A percentile compares a stretch with the other conserved stretches of the same genome.
Conservation (phyloP, 1,140 invertebrate genomes). For the Camponotus pennsylvanicus region DNA sequence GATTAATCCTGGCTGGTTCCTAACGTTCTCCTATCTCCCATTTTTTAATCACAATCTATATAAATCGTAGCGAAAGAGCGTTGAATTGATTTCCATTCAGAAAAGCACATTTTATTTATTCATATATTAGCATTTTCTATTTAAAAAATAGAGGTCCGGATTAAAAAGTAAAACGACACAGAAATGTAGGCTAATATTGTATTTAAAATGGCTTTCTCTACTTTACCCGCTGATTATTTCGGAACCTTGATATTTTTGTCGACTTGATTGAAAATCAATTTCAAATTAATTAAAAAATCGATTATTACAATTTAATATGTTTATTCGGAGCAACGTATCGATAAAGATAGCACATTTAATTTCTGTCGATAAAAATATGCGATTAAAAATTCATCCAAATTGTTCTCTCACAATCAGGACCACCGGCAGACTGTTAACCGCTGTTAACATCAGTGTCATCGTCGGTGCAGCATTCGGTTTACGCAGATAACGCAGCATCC, state of each 20-base stretch:
- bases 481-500: slow-evolving; percentile 2
- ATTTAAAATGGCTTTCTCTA: not conserved
- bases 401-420: not conserved
- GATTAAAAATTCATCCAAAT: slow-evolving; percentile 7
- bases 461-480: not conserved
- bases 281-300: not conserved
- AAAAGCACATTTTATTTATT: not conserved
- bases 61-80: not conserved
- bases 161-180: not conserved
- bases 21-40: not conserved
- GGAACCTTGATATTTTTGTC: not conserved
- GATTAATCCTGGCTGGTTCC: not conserved
- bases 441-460: not conserved
- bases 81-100: not conserved
- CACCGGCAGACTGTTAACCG: not conserved
- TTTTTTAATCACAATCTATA: not conserved
- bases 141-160: not conserved
- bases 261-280: not conserved
- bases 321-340: not conserved
- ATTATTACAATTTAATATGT: not conserved
- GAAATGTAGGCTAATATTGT: not conserved
- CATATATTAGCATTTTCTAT: not conserved
- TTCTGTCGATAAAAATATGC: not conserved
- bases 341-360: not conserved
- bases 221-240: not conserved